phyloP scores from a whole-genome alignment of 2,113 vertebrate genomes.

The Pseudois nayaur region DNA sequence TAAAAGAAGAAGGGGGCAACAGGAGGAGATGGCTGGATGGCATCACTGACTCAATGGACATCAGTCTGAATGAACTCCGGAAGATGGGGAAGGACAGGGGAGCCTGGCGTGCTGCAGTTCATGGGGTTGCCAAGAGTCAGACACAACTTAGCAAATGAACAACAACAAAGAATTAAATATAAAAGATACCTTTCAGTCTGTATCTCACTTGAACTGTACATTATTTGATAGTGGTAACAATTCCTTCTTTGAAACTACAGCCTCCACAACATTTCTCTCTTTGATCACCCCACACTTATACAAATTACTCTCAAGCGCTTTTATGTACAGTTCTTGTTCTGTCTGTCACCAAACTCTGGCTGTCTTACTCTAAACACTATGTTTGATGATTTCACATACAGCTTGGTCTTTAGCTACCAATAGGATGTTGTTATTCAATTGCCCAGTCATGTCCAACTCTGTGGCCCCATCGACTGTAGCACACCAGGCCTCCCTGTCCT shows the following conservation, averaged over 20 bases:
- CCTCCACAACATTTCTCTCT: not conserved
- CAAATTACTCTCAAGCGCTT: not conserved
- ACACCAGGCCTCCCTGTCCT: not conserved
- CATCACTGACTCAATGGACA: not conserved
- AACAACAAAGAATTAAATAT: not conserved
- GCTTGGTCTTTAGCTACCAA: not conserved
- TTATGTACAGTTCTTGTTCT: not conserved
- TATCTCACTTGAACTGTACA: not conserved
- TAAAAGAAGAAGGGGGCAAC: not conserved
- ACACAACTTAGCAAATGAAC: not conserved
- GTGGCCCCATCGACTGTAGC: not conserved
- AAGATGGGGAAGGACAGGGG: not conserved
- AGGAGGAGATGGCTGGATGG: not conserved
- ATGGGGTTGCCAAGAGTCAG: not conserved
- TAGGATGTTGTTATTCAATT: not conserved
- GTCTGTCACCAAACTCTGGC: not conserved
- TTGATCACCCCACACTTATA: not conserved
- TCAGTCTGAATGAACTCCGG: not conserved
- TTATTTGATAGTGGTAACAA: not conserved
- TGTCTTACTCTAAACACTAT: not conserved
- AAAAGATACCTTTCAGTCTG: not conserved
- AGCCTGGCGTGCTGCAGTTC: not conserved
- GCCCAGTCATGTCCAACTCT: not conserved
- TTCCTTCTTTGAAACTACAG: not conserved
- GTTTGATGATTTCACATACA: not conserved